Base-by-base conservation (phyloP, 2,888 invertebrate genomes). In the Megamerina dolium region DNA sequence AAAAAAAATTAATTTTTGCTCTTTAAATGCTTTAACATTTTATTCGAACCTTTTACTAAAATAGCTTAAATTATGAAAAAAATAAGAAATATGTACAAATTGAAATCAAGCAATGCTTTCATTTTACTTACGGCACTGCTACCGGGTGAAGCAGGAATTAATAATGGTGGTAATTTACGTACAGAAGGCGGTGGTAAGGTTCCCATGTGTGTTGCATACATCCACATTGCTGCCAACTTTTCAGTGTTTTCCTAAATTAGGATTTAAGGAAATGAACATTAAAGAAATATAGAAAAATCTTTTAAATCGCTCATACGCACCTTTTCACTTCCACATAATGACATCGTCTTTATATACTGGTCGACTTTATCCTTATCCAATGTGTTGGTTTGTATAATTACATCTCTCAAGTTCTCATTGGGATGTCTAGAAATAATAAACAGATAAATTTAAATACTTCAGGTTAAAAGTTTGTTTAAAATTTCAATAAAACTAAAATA, bases 301-400 rank as follows among this genome's bases (percentile, higher is more conserved):
- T n/a, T n/a, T n/a, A n/a, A n/a, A n/a, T n/a, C n/a, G n/a, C n/a
- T n/a, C n/a, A n/a, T n/a, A n/a, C n/a, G 37, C 48, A 69, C 70
- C 52, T 65, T 66, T 35, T 65, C 66, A 29, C 49, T 61, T 43
- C 58, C 60, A 41, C 53, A 57, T 9, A 62, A 36, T 3, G 68
- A 64, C 61, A 69, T 63, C 1, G 66, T 60, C 43, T 68, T 72
- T 12, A 70, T 64, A 40, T 69, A 70, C 42, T 70, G 68, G 26
- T 70, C 68, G 14, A 66, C 57, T 48, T 63, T 67, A 34, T 68
- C 64, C 33, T 66, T 65, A 41, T 67, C 63, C 41, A 70, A 33
- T 3, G 52, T 52, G 21, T 56, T 66, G n/a, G 60, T 46, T 16
- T 58, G 61, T 16, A 60, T 61, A 5, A 64, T 59, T 5, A 67